A percentile compares a stretch with the other conserved stretches of the same genome.
Conservation (phyloP, 2,888 invertebrate genomes). For the Cerastis rubricosa region DNA sequence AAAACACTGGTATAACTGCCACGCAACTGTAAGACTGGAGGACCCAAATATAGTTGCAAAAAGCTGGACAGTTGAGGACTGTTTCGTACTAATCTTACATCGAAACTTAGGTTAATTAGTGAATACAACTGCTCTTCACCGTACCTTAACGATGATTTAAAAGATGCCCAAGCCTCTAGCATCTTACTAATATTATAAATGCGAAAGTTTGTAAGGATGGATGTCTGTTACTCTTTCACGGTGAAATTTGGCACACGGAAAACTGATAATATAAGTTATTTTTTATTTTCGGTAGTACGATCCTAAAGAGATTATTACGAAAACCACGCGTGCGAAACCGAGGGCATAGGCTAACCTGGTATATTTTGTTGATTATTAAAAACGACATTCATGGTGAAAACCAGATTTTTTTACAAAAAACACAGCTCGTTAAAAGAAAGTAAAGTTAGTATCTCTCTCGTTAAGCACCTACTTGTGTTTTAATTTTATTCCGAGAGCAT, state of each 20-base stretch:
- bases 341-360: no score
- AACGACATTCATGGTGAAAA: not conserved
- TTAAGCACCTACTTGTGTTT: slow-evolving; percentile 24
- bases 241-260: no score
- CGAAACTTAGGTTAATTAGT: not conserved
- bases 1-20: not conserved
- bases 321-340: no score
- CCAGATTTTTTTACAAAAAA: not conserved
- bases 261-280: no score
- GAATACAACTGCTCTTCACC: not conserved
- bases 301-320: no score
- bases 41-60: not conserved
- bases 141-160: not conserved
- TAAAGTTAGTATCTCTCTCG: slow-evolving; percentile 13
- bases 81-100: not conserved
- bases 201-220: no score
- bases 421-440: slow-evolving; percentile 12
- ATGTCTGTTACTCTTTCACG: no score
- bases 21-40: not conserved
- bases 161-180: not conserved
- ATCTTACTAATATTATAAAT: not conserved
- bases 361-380: no score
- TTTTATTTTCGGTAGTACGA: no score
- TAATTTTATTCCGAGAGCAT: slow-evolving; percentile 46
- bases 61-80: not conserved